Conservation (phyloP, 2,888 invertebrate species). For the Brassicogethes aeneus region DNA sequence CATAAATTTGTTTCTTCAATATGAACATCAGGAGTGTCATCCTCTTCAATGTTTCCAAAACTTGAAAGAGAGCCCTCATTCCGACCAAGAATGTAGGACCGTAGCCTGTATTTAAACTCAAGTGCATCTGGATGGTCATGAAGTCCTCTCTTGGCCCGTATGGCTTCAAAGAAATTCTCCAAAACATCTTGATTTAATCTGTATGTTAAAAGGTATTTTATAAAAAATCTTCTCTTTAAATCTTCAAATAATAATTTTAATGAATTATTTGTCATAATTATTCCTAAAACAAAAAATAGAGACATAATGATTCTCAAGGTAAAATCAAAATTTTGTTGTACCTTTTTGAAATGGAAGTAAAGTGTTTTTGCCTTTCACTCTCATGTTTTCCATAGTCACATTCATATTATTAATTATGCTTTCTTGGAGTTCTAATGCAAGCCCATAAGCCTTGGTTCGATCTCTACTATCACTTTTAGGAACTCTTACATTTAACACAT, state of each 20-base stretch:
- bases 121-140: slow-evolving; percentile 19
- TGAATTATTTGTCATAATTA: slow-evolving; percentile 14
- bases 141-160: slow-evolving; percentile 14
- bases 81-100: slow-evolving; percentile 18
- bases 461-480: no score
- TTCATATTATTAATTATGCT: no score
- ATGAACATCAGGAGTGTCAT: slow-evolving; percentile 11
- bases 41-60: slow-evolving; percentile 10
- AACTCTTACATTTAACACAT: no score
- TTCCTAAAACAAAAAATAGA: no score
- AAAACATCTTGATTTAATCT: slow-evolving; percentile 22
- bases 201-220: slow-evolving; percentile 17
- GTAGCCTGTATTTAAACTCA: slow-evolving; percentile 19
- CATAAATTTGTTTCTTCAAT: slow-evolving; percentile 4
- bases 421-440: no score
- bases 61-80: slow-evolving; percentile 12
- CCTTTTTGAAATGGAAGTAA: no score
- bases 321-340: no score
- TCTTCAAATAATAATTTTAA: no score
- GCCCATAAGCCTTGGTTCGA: no score
- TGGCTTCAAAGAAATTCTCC: slow-evolving; percentile 18
- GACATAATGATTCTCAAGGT: no score
- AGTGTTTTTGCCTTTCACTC: no score
- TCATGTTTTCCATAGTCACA: no score
- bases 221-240: slow-evolving; percentile 10